phyloP scores from a whole-genome alignment of 2,797 vertebrate species.

The Loris lydekkerianus region DNA sequence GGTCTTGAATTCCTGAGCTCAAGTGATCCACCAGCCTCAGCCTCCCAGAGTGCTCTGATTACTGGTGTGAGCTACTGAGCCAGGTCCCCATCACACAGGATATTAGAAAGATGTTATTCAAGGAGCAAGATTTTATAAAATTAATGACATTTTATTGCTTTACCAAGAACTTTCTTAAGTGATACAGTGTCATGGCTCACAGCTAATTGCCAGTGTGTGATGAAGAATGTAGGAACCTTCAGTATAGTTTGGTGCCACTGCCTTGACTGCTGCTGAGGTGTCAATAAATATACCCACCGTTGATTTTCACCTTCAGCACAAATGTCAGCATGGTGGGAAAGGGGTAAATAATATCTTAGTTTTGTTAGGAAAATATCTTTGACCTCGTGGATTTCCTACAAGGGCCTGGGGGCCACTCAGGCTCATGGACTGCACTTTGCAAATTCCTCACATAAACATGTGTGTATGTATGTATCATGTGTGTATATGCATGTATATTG shows the following conservation, averaged over 20 bases:
- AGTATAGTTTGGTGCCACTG: neutral
- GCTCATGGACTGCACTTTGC: neutral
- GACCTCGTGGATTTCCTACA: neutral
- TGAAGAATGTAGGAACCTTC: neutral
- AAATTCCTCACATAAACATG: neutral
- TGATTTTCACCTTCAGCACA: neutral
- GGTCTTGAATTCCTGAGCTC: no score
- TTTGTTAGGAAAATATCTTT: no score
- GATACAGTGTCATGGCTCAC: neutral
- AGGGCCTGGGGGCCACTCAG: neutral
- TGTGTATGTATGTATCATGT: neutral
- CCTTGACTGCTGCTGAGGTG: neutral
- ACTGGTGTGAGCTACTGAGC: no score
- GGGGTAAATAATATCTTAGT: neutral
- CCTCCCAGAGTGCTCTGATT: no score
- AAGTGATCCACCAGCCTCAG: no score
- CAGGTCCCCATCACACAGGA: neutral
- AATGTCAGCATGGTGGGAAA: neutral
- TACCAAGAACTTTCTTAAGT: neutral
- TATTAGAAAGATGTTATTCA: neutral
- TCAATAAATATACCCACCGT: neutral
- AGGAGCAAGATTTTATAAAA: neutral
- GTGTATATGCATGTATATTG: no score
- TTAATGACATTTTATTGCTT: neutral
- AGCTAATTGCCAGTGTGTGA: neutral